Conservation (phyloP, 2,888 invertebrate species). For the Schizotus pectinicornis region DNA sequence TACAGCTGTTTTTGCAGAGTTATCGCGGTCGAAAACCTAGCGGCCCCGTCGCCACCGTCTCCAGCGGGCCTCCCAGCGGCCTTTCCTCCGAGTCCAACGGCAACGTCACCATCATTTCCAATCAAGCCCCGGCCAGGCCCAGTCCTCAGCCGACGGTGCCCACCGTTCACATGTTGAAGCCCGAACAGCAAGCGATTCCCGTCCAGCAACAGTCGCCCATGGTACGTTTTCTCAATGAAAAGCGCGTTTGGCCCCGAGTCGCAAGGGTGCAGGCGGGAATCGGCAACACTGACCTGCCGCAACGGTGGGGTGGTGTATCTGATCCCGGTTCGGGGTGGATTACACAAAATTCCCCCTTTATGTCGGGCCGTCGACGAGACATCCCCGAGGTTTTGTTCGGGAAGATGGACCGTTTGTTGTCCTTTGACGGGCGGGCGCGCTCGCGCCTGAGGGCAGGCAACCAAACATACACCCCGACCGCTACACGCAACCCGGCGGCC, state of each 20-base stretch:
- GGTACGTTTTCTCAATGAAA: slow-evolving; percentile 45
- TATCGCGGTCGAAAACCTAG: slow-evolving; percentile 58
- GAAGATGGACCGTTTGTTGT: slow-evolving; percentile 6
- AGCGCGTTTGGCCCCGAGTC: slow-evolving; percentile 1
- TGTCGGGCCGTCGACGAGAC: slow-evolving; percentile 10
- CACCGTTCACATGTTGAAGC: slow-evolving; percentile 41
- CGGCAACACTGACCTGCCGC: slow-evolving; percentile 45
- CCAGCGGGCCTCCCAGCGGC: slow-evolving; percentile 42
- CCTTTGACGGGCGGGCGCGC: not conserved
- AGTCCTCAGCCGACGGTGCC: slow-evolving; percentile 51
- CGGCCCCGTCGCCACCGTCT: slow-evolving; percentile 49
- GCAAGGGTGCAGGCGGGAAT: slow-evolving; percentile 10
- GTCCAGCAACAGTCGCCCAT: slow-evolving; percentile 57
- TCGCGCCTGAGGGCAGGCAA: not conserved
- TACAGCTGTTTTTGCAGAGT: slow-evolving; percentile 49
- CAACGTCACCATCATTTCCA: slow-evolving; percentile 39
- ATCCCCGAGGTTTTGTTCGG: not conserved
- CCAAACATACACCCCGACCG: not conserved
- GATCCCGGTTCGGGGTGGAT: slow-evolving; percentile 28
- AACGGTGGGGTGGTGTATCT: slow-evolving; percentile 45
- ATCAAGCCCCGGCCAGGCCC: slow-evolving; percentile 51
- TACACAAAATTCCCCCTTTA: slow-evolving; percentile 31
- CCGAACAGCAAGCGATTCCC: slow-evolving; percentile 51
- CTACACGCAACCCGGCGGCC: too few species aligned
- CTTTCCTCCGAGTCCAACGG: slow-evolving; percentile 47